Evolutionary conservation across 2,888 invertebrate species (phyloP).

Genomic region (Lysandra coridon): DNA sequence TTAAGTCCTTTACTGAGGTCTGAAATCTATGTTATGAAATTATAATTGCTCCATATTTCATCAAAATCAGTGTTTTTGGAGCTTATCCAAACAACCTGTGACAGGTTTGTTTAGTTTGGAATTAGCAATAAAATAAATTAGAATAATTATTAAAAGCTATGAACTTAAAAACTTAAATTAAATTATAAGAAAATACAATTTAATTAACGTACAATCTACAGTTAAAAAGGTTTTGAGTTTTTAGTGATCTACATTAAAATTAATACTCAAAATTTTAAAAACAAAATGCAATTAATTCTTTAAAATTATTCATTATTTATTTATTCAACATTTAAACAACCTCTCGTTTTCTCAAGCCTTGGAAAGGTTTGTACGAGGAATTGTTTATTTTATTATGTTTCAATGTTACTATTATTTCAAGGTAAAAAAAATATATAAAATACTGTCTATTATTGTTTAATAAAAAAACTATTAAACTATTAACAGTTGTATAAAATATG

Average conservation of each 20-base stretch:
- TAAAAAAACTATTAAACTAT: neutral
- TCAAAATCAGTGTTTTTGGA: no score
- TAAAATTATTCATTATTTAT: neutral
- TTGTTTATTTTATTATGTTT: neutral
- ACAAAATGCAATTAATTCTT: neutral
- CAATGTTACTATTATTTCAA: neutral
- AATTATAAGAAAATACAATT: no score
- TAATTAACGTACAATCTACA: no score
- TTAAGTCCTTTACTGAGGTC: no score
- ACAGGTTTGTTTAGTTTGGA: no score
- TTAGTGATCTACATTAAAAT: neutral
- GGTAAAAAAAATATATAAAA: neutral
- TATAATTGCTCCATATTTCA: no score
- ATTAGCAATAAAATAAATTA: no score
- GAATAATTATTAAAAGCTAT: no score
- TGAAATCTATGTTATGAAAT: no score
- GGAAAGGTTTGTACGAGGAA: neutral
- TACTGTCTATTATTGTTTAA: neutral
- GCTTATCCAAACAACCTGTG: no score
- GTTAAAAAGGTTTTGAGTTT: no score
- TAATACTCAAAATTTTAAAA: neutral
- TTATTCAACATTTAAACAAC: neutral
- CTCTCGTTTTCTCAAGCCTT: neutral
- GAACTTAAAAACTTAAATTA: no score
- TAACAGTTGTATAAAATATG: neutral